A percentile compares a stretch with the other conserved stretches of the same genome.
Evolutionary conservation across 2,888 invertebrate genomes (phyloP).

Genomic region (Neria commutata): DNA sequence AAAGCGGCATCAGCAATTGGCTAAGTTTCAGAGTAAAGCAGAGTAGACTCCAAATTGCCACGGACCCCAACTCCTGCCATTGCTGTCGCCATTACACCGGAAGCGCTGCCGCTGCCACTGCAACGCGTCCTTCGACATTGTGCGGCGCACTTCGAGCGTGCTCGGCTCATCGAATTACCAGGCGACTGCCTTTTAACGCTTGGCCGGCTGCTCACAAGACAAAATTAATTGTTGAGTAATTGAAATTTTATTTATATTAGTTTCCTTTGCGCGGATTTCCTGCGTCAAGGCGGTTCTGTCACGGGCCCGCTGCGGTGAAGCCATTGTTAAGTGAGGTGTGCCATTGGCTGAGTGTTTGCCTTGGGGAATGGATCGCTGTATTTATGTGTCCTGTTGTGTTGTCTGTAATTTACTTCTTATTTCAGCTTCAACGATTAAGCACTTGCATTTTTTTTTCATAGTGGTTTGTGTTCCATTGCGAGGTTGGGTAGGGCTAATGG

Average conservation of each 20-base stretch:
- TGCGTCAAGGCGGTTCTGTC: background rate
- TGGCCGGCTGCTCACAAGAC: slow-evolving; percentile 58
- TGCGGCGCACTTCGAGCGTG: slow-evolving; percentile 11
- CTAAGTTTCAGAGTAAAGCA: background rate
- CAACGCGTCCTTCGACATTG: slow-evolving; percentile 32
- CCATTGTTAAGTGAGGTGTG: too few species aligned
- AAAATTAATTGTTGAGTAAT: slow-evolving; percentile 63
- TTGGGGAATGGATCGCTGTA: background rate
- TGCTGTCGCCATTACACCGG: background rate
- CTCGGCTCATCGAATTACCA: slow-evolving; percentile 35
- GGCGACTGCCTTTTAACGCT: slow-evolving; percentile 51
- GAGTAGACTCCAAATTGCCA: background rate
- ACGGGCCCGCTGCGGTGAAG: background rate
- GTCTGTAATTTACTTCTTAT: background rate
- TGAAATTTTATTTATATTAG: slow-evolving; percentile 63
- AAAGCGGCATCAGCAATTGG: background rate
- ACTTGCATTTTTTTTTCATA: background rate
- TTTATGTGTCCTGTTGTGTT: background rate
- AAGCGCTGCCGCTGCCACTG: slow-evolving; percentile 5
- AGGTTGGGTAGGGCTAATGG: too few species aligned
- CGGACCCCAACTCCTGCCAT: background rate
- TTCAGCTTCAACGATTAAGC: background rate
- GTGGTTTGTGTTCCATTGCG: background rate
- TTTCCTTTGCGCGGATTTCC: slow-evolving; percentile 51
- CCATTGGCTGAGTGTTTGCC: too few species aligned